Conservation (phyloP, 1,140 invertebrate species). For the Rhagoletis zephyria region DNA sequence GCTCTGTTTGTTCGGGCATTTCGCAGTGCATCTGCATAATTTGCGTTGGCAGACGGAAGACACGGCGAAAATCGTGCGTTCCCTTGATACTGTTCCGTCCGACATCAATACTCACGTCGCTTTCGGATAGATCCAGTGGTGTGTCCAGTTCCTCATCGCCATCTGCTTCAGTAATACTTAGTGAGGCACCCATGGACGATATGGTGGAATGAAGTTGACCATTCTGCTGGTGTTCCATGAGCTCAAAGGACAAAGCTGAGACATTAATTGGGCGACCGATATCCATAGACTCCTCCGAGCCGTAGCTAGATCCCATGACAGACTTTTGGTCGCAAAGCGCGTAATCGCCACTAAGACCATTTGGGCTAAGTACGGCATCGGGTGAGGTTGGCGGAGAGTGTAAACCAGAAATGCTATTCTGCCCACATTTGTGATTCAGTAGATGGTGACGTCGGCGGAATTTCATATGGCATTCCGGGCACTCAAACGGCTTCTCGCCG, state of each 20-base stretch:
- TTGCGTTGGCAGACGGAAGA: constrained; percentile 73
- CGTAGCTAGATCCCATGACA: constrained; percentile 65
- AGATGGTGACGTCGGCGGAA: constrained; percentile 89
- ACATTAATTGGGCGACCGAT: constrained; percentile 55
- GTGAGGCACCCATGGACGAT: constrained; percentile 39
- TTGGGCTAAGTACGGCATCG: constrained; percentile 63
- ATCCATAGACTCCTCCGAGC: constrained; percentile 69
- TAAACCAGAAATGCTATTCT: constrained; percentile 68
- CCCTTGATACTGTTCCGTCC: constrained; percentile 70
- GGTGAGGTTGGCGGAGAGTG: constrained; percentile 68
- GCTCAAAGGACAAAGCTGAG: not conserved
- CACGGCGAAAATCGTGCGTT: constrained; percentile 74
- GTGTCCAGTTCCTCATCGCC: constrained; percentile 64
- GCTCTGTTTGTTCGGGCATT: constrained; percentile 86
- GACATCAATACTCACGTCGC: constrained; percentile 65
- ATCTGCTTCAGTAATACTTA: constrained; percentile 36
- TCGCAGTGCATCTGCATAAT: constrained; percentile 69
- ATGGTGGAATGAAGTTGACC: constrained; percentile 56
- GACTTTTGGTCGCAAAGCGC: constrained; percentile 64
- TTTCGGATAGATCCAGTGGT: constrained; percentile 68
- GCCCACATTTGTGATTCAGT: constrained; percentile 86
- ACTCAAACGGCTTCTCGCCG: constrained; percentile 90
- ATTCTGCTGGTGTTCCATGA: constrained; percentile 2
- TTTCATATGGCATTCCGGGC: constrained; percentile 82
- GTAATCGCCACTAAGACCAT: constrained; percentile 65